Percentiles rank a stretch among this genome's conserved stretches.
Conservation (phyloP, 2,888 invertebrate species). For the Galeopsomyia nigrocyanea region DNA sequence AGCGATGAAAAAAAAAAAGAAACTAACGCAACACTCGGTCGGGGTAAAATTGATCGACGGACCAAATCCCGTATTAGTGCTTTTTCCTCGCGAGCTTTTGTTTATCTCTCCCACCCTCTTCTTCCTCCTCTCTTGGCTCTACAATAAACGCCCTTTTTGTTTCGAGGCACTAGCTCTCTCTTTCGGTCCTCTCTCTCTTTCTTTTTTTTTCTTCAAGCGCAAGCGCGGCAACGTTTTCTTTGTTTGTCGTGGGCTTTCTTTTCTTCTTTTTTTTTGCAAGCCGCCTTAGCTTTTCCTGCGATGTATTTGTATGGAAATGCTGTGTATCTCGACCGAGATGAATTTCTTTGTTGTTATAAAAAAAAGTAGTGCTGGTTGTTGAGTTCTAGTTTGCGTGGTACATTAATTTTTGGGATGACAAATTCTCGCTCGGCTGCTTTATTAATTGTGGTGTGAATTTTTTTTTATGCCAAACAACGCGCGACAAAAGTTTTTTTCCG, state of each 20-base stretch:
- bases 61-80: constrained; percentile 5
- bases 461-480: too few species aligned
- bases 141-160: constrained; percentile 9
- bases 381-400: too few species aligned
- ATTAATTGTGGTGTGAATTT: too few species aligned
- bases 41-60: neutral
- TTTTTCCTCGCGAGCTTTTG: constrained; percentile 13
- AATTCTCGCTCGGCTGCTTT: too few species aligned
- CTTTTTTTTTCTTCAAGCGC: neutral
- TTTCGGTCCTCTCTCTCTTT: neutral
- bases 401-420: too few species aligned
- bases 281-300: constrained; percentile 3
- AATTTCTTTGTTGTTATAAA: too few species aligned
- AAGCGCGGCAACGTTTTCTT: constrained; percentile 1
- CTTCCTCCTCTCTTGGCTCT: constrained; percentile 6
- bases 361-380: too few species aligned
- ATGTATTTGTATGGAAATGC: neutral
- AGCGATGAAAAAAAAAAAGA: too few species aligned
- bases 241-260: neutral
- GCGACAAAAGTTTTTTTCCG: too few species aligned
- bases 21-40: neutral
- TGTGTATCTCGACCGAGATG: too few species aligned
- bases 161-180: neutral
- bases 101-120: constrained; percentile 10
- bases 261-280: constrained; percentile 9